phyloP scores from a whole-genome alignment of 2,113 vertebrate genomes.

The Rissa tridactyla region DNA sequence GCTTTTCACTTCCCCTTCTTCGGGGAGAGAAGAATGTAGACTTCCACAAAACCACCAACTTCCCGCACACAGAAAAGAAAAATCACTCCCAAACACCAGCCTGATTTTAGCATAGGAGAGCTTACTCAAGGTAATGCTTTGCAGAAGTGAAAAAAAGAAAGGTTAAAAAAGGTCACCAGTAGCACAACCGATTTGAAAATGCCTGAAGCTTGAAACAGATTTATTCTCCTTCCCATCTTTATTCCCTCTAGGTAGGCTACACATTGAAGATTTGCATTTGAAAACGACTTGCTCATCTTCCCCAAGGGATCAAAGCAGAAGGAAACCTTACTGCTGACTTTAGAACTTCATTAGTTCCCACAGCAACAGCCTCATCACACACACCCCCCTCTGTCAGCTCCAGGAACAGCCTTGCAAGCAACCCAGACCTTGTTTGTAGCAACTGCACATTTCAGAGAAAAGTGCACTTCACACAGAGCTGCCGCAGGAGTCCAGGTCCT shows the following conservation, averaged over 20 bases:
- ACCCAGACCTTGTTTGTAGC: neutral
- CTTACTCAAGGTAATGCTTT: neutral
- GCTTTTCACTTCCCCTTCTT: neutral
- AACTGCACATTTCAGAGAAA: neutral
- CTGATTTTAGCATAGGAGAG: neutral
- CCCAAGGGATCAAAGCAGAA: slow-evolving; percentile 10
- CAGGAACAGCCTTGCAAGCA: neutral
- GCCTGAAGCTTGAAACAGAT: neutral
- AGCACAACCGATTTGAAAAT: slow-evolving; percentile 17
- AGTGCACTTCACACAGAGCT: neutral
- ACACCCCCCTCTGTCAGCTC: neutral
- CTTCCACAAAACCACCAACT: neutral
- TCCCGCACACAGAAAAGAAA: neutral
- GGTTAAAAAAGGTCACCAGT: neutral
- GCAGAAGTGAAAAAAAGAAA: neutral
- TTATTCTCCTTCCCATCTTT: slow-evolving; percentile 8
- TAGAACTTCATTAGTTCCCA: slow-evolving; percentile 3
- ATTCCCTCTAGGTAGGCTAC: neutral
- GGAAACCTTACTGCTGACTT: slow-evolving; percentile 20
- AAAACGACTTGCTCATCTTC: slow-evolving; percentile 28
- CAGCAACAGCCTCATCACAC: slow-evolving; percentile 17
- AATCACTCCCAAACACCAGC: neutral
- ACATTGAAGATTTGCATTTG: slow-evolving; percentile 13
- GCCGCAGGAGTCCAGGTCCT: accelerated
- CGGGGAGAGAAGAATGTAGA: neutral